A percentile compares a stretch with the other conserved stretches of the same genome.
phyloP scores from a whole-genome alignment of 1,140 invertebrate species.

The Kradibia gibbosae region DNA sequence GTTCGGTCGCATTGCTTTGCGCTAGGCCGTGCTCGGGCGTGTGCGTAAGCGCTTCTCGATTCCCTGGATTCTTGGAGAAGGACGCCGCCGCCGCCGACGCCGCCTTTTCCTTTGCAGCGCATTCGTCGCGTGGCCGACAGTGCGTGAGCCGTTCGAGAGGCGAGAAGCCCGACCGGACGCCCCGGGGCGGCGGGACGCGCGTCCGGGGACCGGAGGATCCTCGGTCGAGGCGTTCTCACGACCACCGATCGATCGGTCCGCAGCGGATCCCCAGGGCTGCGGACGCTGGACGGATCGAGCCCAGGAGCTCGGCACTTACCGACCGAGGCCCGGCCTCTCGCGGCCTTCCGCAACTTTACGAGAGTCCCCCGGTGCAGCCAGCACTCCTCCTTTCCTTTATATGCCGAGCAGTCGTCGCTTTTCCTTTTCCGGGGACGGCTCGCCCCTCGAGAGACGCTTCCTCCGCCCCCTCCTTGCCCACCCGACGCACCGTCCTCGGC shows the following conservation, averaged over 20 bases:
- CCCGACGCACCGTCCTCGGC: background rate
- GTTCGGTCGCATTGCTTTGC: too few species aligned
- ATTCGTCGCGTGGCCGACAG: too few species aligned
- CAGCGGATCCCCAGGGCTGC: too few species aligned
- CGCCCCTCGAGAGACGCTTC: background rate
- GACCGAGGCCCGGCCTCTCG: conserved; percentile 18
- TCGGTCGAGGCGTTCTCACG: background rate
- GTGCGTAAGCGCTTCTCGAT: conserved; percentile 34
- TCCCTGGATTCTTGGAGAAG: conserved; percentile 45
- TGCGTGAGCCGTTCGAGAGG: too few species aligned
- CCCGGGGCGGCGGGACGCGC: conserved; percentile 35
- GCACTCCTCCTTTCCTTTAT: background rate
- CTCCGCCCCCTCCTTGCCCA: background rate
- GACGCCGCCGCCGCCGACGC: background rate
- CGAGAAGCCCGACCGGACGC: background rate
- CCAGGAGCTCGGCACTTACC: background rate
- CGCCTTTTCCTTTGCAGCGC: conserved; percentile 27
- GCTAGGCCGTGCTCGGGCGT: background rate
- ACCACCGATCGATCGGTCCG: conserved; percentile 26
- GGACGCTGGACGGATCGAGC: too few species aligned
- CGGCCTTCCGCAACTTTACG: too few species aligned
- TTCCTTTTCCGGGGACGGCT: background rate
- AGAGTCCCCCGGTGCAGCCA: background rate
- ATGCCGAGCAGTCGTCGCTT: background rate
- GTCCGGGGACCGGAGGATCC: background rate